phyloP scores from a whole-genome alignment of 2,888 invertebrate species.

The Phania funesta region DNA sequence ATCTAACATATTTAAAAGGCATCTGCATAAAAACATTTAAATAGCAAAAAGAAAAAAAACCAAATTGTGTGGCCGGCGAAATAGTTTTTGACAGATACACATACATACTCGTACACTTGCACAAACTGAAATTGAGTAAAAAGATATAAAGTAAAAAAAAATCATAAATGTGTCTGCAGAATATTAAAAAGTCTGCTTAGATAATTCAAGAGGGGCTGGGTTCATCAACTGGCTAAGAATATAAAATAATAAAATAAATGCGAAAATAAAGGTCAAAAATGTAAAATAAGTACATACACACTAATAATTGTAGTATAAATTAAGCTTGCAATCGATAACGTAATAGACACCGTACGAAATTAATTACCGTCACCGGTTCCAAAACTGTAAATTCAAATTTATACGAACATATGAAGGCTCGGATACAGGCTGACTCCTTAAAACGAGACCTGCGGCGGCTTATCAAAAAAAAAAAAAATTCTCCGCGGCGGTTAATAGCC shows the following conservation, averaged over 20 bases:
- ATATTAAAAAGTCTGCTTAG: background rate
- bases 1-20: background rate
- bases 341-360: too few relatives aligned
- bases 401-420: too few relatives aligned
- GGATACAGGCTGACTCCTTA: too few relatives aligned
- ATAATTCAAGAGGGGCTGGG: background rate
- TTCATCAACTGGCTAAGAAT: background rate
- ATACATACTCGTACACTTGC: conserved; percentile 4
- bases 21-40: background rate
- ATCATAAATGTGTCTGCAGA: background rate
- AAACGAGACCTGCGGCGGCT: too few relatives aligned
- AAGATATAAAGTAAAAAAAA: background rate
- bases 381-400: too few relatives aligned
- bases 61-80: conserved; percentile 13
- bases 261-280: background rate
- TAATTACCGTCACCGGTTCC: too few relatives aligned
- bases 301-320: too few relatives aligned
- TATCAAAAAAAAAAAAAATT: too few relatives aligned
- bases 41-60: background rate
- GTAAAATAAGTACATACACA: background rate
- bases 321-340: too few relatives aligned
- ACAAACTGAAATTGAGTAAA: conserved; percentile 1
- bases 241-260: background rate
- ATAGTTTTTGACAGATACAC: conserved; percentile 20
- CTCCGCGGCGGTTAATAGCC: too few relatives aligned